A percentile compares a stretch with the other conserved stretches of the same genome.
These are phyloP conservation scores for Aelia acuminata DNA, from an alignment of 2,888 invertebrate genomes.

Conservation along the genomic window DNA sequence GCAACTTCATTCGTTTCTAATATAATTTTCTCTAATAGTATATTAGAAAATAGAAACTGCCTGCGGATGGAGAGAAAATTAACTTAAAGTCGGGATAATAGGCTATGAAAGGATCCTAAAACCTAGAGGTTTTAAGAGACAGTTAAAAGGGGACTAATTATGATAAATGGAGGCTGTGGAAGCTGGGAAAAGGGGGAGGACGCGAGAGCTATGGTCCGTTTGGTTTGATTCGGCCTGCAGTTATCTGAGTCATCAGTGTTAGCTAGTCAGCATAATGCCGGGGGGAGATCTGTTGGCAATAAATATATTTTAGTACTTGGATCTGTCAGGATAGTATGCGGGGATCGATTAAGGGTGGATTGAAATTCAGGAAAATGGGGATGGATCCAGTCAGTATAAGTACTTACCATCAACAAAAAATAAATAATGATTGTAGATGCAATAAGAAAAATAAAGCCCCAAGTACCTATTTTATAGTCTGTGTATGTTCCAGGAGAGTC, in stretches of 20 bases:
- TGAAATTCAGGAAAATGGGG: not conserved
- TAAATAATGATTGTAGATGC: no score
- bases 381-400: not conserved
- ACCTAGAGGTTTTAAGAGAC: not conserved
- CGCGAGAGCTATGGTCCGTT: slow-evolving; percentile 9
- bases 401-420: no score
- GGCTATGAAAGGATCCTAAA: slow-evolving; percentile 1
- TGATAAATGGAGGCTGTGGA: slow-evolving; percentile 35
- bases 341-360: not conserved
- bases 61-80: not conserved
- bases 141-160: slow-evolving; percentile 39
- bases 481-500: no score
- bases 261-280: slow-evolving; percentile 23
- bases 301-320: slow-evolving; percentile 25
- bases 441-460: no score
- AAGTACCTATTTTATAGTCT: no score
- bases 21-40: not conserved
- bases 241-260: slow-evolving; percentile 26
- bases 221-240: not conserved
- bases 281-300: not conserved
- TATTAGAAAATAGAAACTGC: not conserved
- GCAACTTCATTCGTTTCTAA: not conserved
- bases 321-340: not conserved
- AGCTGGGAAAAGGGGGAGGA: not conserved
- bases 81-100: not conserved